Evolutionary conservation across 2,888 invertebrate species (phyloP), one percentile per base, ranked within the genome.

Genomic region (Idaea biselata): DNA sequence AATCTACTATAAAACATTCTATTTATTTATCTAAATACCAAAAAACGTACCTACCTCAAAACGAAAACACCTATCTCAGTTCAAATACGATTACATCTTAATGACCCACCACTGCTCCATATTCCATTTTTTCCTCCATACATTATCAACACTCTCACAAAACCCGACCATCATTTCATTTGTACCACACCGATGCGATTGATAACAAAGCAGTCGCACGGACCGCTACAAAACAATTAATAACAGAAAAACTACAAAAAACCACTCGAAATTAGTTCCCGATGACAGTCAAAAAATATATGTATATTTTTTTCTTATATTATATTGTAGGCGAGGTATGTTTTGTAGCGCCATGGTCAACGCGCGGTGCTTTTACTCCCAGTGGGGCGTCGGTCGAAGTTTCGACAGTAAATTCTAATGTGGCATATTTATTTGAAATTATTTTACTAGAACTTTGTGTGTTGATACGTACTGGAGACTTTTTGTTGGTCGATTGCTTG

Each of bases 221-320:
- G 18, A 56, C 55, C 55, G 55, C 79, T 82, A 87, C 84, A 78
- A 86, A 89, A 89, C 87, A 88, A 89, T 85, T 84, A 87, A 83
- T 82, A 84, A 82, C 82, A 86, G 82, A 85, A 86, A 89, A 86
- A 88, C 84, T 80, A 90, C 86, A 89, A 90, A 90, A 88, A 91
- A 86, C 84, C 76, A 76, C 79, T 75, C 86, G 83, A 91, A 91
- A 92, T 92, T 91, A 92, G 91, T 91, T 92, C 91, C 87, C 91
- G 91, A 92, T 92, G 91, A 92, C 91, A 92, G 89, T 89, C 85
- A 83, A 91, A 89, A 91, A 91, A 90, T 89, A 88, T 88, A 85
- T 86, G 83, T 87, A 84, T 80, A 80, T 83, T 88, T 88, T 86
- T 88, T 84, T 78, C 71, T 74, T 74, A 71, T 74, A 74, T 63